Conservation (phyloP, 2,113 vertebrate genomes). For the Dolichotis patagonum region DNA sequence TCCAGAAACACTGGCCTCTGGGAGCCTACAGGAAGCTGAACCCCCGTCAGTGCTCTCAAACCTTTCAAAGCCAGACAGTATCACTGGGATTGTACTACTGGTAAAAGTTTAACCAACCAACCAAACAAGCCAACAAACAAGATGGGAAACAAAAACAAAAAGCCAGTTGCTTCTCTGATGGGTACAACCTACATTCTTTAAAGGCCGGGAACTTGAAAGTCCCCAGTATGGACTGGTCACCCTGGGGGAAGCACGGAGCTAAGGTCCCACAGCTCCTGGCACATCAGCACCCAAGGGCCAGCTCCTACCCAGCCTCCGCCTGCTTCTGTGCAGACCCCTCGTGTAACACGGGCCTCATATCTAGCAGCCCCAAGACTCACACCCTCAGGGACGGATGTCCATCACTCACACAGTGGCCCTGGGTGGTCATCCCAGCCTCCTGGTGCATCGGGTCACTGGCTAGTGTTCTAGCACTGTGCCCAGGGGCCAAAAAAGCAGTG, state of each 20-base stretch:
- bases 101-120: neutral
- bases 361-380: no score
- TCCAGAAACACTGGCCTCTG: accelerated
- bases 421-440: neutral
- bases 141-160: neutral
- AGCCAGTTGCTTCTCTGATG: neutral
- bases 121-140: neutral
- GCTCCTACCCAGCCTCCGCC: neutral
- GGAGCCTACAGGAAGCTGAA: neutral
- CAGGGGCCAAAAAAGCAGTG: neutral
- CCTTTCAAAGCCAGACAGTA: neutral
- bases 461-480: neutral
- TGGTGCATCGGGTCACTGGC: neutral
- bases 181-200: accelerated
- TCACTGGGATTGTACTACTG: neutral
- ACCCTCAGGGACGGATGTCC: neutral
- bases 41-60: neutral
- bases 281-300: neutral
- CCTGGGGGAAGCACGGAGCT: accelerated
- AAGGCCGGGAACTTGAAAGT: neutral
- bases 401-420: neutral
- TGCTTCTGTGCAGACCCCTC: neutral
- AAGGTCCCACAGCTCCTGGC: accelerated
- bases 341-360: neutral
- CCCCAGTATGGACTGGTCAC: accelerated